Evolutionary conservation across 1,140 invertebrate species (phyloP), one percentile per base, ranked within the genome.

Genomic region (Aphaenogaster rudis): DNA sequence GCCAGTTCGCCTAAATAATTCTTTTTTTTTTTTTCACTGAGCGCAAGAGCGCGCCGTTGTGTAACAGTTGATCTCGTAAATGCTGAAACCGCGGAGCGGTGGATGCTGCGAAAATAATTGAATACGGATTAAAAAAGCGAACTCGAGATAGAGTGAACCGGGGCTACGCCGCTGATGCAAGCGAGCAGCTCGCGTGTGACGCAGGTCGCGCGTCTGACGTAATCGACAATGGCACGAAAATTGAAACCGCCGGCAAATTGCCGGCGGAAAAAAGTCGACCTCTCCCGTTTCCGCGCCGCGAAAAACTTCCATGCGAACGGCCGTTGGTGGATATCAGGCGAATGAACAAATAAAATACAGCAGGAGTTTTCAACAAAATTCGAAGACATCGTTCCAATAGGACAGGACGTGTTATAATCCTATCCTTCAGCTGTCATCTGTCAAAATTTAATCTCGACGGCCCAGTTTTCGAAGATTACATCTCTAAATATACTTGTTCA

Each of bases 241-340:
- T 90, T 90, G 86, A 90, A 88, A 90, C 67, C 52, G 86, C 81
- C 59, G 80, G 80, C 74, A 84, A 90, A 87, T 90, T 79, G 45
- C 42, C 67, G 36, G 21, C 11, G 33, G 2, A 59, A 63, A 86
- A 28, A 86, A 54, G 33, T 57, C 63, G 77, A 66, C 39, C 88
- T 86, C 74, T 28, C 39, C 17, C 36, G 66, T 71, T 57, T 36
- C 67, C 66, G 67, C 17, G 21, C 15, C 28, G 9, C 21, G 50
- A 36, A 81, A 45, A 71, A 13, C n/a, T 54, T 28, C 78, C 78
- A 39, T 8, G 21, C 36, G 21, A 45, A 17, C 21, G 28, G 42
- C 39, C 13, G 39, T n/a, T 72, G 52, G 28, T 1, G 28, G 9
- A 45, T 54, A 59, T 59, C 17, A 74, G 21, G 21, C n/a, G 21